Evolutionary conservation across 2,113 vertebrate genomes (phyloP), one percentile per base, ranked within the genome.

Genomic region (Isurus oxyrinchus): DNA sequence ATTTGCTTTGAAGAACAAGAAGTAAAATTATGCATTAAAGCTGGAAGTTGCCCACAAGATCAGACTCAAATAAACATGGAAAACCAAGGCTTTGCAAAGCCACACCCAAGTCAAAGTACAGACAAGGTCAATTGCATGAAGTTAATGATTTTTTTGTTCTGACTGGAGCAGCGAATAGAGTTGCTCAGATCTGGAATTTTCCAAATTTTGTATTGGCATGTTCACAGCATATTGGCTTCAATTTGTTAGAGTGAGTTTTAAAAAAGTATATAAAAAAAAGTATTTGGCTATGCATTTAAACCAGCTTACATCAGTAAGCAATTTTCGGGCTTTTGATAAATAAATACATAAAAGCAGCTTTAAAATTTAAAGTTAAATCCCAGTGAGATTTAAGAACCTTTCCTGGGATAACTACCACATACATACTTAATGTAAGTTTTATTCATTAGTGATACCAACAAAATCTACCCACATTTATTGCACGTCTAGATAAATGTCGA

Each of bases 281-380:
- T 88, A 69, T 66, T n/a, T 67, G n/a, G 16, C 59, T 67, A 44
- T 67, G 53, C 19, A 93, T 94, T 61, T 53, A 59, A 95, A 95
- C 66, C 49, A 95, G 44, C n/a, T 95, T 53, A 95, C 40, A 72
- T 55, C 27, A 53, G 44, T 35, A 95, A 72, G 49, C 94, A 95
- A 72, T 76, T 95, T 95, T 55, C 14, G 25, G 25, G 69, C 49
- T 91, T 59, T 61, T 94, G 90, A 94, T 94, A 94, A 94, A 84
- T 35, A 91, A 91, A 49, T 53, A 95, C 94, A 95, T 95, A 72
- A 95, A 95, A 95, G 94, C 67, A 69, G 66, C 25, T 76, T 72
- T 72, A 95, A 94, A 95, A 95, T 95, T 5, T 72, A 55, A 76
- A 55, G 25, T 69, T 95, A 95, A 95, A 95, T 95, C 94, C 49